A percentile compares a stretch with the other conserved stretches of the same genome.
Conservation (phyloP, 2,797 vertebrate genomes). For the Pseudomugil tenellus region DNA sequence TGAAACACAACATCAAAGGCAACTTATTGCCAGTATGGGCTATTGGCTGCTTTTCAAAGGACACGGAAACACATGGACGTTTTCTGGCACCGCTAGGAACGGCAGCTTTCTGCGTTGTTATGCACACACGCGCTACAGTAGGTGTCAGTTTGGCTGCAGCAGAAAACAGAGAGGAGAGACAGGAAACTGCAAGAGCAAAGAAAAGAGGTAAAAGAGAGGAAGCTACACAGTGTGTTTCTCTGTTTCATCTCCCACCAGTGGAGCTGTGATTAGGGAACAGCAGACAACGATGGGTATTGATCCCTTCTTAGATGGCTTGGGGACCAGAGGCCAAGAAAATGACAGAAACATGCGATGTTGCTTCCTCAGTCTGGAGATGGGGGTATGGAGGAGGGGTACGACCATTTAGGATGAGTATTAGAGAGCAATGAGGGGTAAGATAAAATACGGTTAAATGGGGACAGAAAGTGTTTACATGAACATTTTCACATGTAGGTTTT, state of each 20-base stretch:
- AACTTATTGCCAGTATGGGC: constrained; percentile 37
- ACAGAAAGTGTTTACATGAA: not conserved
- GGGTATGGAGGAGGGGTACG: not conserved
- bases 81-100: constrained; percentile 28
- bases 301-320: constrained; percentile 59
- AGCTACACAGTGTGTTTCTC: constrained; percentile 45
- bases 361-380: constrained; percentile 44
- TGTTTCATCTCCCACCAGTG: constrained; percentile 65
- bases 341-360: constrained; percentile 60
- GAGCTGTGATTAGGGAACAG: constrained; percentile 74
- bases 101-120: constrained; percentile 26
- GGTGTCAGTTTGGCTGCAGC: constrained; percentile 51
- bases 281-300: constrained; percentile 73
- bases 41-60: constrained; percentile 60
- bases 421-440: not conserved
- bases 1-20: constrained; percentile 65
- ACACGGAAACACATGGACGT: constrained; percentile 48
- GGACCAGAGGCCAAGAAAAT: constrained; percentile 62
- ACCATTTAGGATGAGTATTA: not conserved
- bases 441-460: not conserved
- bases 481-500: constrained; percentile 17
- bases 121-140: constrained; percentile 19
- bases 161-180: constrained; percentile 17
- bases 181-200: constrained; percentile 18
- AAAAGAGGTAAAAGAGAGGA: constrained; percentile 18